Evolutionary conservation across 2,113 vertebrate species (phyloP).

Genomic region (Carlito syrichta): DNA sequence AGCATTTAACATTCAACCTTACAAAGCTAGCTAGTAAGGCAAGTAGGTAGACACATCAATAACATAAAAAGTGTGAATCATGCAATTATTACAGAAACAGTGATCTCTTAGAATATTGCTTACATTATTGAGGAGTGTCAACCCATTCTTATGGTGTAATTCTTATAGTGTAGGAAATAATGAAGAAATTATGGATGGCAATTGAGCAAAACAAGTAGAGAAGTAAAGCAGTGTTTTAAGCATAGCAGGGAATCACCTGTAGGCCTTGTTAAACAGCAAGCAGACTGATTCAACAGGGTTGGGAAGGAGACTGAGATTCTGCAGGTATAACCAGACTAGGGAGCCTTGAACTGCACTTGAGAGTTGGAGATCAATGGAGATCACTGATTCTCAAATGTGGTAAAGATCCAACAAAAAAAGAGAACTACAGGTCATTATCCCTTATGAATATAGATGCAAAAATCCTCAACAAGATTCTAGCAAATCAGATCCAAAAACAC

Average conservation of each 20-base stretch:
- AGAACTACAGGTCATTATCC: too few relatives aligned
- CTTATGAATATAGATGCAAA: too few relatives aligned
- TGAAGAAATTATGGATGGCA: neutral
- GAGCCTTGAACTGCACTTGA: neutral
- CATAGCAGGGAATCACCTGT: neutral
- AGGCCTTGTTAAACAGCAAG: too few relatives aligned
- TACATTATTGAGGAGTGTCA: neutral
- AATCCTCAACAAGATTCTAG: too few relatives aligned
- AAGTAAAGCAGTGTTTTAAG: accelerated
- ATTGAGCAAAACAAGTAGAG: neutral
- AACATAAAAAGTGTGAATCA: neutral
- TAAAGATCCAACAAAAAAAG: too few relatives aligned
- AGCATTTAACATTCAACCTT: neutral
- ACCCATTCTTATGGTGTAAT: too few relatives aligned
- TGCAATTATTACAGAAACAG: neutral
- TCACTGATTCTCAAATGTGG: neutral
- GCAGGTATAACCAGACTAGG: accelerated
- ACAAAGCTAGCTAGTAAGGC: neutral
- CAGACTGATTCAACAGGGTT: neutral
- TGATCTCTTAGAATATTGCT: neutral
- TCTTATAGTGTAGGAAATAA: neutral
- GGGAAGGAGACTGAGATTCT: accelerated
- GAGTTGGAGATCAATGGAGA: neutral
- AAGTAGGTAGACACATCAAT: neutral
- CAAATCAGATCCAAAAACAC: too few relatives aligned